Evolutionary conservation across 2,113 vertebrate genomes (phyloP).

Genomic region (Micronycteris hirsuta): DNA sequence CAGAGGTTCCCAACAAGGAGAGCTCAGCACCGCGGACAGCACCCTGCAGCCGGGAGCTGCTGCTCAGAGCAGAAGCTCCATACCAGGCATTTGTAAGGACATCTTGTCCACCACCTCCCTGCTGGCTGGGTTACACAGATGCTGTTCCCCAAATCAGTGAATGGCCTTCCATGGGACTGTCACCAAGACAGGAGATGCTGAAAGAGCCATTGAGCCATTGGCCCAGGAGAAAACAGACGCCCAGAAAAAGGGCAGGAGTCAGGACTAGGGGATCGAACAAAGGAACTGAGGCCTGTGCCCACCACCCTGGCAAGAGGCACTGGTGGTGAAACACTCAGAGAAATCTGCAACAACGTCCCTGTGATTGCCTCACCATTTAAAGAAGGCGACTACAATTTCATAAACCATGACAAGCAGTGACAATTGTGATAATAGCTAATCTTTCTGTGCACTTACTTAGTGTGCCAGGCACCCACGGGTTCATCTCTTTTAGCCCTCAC

Average conservation of each 20-base stretch:
- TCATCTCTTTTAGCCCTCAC: background rate
- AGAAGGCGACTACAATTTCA: background rate
- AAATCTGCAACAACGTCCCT: background rate
- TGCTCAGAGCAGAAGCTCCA: background rate
- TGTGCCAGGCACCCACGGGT: rapidly evolving
- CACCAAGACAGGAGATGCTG: background rate
- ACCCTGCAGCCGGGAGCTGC: rapidly evolving
- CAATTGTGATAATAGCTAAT: background rate
- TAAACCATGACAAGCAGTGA: background rate
- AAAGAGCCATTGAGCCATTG: background rate
- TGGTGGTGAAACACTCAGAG: background rate
- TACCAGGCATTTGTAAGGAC: background rate
- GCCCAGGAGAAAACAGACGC: background rate
- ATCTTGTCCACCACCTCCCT: background rate
- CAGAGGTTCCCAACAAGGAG: rapidly evolving
- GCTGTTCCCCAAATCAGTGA: background rate
- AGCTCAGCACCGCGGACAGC: background rate
- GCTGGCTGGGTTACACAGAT: rapidly evolving
- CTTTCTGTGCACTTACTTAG: background rate
- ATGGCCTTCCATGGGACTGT: background rate
- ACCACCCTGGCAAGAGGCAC: background rate
- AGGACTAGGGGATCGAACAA: background rate
- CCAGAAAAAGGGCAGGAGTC: background rate
- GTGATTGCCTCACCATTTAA: background rate
- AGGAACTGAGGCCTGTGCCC: background rate